These are phyloP conservation scores for Amblyraja radiata DNA, from an alignment of 2,797 vertebrate genomes.

Conservation along the genomic window DNA sequence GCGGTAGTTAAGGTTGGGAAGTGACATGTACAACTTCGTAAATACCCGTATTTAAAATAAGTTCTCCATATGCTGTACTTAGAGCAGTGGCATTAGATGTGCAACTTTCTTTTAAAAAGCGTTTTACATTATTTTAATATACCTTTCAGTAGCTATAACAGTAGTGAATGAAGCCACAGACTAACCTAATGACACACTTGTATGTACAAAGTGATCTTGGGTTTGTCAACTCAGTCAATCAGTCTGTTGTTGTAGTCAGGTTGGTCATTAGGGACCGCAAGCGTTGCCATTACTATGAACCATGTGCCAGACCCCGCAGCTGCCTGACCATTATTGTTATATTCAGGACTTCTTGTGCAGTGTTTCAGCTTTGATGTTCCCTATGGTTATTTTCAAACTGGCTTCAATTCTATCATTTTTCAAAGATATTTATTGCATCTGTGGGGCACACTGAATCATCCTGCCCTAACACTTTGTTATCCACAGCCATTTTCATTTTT, in stretches of 20 bases:
- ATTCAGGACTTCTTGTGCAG: background rate
- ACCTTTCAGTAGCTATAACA: background rate
- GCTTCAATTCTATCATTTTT: background rate
- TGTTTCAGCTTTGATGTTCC: slow-evolving; percentile 1
- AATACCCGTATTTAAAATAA: background rate
- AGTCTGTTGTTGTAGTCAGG: background rate
- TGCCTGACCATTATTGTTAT: background rate
- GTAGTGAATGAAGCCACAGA: slow-evolving; percentile 16
- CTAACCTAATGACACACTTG: background rate
- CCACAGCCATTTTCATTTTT: background rate
- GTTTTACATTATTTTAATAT: background rate
- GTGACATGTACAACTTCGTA: background rate
- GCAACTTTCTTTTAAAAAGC: background rate
- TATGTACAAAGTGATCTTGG: background rate
- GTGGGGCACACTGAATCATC: background rate
- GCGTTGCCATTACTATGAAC: background rate
- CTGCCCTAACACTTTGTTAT: background rate
- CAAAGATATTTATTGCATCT: background rate
- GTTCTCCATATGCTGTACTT: background rate
- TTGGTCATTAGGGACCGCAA: background rate
- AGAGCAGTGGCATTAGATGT: background rate
- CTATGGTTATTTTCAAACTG: background rate
- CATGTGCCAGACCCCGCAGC: background rate
- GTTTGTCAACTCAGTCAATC: background rate
- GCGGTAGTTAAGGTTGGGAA: background rate